These are phyloP conservation scores for Disparrhopalites patrizii DNA, from an alignment of 2,888 invertebrate genomes.

Conservation along the genomic window DNA sequence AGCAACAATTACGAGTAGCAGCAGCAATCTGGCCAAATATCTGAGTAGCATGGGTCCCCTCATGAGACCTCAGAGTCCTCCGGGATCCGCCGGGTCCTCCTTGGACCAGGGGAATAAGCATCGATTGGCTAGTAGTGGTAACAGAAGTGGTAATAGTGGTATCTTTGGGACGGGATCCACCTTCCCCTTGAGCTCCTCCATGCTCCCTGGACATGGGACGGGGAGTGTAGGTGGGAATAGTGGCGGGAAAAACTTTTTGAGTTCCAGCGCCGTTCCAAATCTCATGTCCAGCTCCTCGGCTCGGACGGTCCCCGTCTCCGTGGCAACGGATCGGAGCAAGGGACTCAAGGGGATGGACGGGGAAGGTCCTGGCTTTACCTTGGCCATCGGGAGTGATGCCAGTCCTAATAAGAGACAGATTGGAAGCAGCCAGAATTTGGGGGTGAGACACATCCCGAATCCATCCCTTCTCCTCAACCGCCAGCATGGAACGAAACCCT, in stretches of 20 bases:
- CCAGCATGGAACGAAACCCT: too few species aligned
- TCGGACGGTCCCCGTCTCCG: not conserved
- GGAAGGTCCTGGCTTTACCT: not conserved
- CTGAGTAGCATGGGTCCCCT: constrained; percentile 34
- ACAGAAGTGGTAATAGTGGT: not conserved
- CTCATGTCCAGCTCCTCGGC: not conserved
- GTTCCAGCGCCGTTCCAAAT: not conserved
- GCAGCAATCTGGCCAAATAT: constrained; percentile 33
- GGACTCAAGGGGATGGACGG: not conserved
- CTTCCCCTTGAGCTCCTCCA: not conserved
- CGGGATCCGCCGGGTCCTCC: not conserved
- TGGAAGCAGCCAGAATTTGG: constrained; percentile 55
- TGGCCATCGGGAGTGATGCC: not conserved
- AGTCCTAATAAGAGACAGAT: not conserved
- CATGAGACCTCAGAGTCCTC: constrained; percentile 18
- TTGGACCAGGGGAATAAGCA: not conserved
- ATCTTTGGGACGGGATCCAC: not conserved
- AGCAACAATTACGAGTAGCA: constrained; percentile 46
- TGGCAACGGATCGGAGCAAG: not conserved
- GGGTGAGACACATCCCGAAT: constrained; percentile 62
- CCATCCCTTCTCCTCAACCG: constrained; percentile 60
- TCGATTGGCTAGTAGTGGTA: not conserved
- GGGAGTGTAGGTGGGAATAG: not conserved
- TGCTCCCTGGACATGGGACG: not conserved
- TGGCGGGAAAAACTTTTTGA: not conserved